Percentiles rank a stretch among this genome's conserved stretches.
phyloP scores from a whole-genome alignment of 2,888 invertebrate genomes.

The Apantesis nais region DNA sequence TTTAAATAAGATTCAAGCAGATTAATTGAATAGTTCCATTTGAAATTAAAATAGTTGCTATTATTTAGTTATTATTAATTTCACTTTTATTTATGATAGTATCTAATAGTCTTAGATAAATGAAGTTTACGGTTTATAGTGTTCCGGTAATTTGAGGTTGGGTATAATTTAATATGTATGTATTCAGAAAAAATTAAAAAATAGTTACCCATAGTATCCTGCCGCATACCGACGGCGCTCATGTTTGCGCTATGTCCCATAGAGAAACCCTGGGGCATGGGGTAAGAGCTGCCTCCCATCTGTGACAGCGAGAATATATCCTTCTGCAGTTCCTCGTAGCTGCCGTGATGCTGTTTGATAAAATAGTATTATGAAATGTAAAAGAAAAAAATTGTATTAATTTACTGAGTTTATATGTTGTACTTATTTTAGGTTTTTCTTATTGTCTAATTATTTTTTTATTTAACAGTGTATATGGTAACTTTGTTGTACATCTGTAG shows the following conservation, averaged over 20 bases:
- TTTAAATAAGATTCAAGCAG: too few species aligned
- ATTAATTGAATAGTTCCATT: too few species aligned
- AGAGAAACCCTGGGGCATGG: slow-evolving; percentile 97
- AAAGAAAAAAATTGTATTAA: background rate
- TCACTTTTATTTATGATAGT: too few species aligned
- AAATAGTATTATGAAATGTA: background rate
- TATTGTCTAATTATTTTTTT: background rate
- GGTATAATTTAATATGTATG: background rate
- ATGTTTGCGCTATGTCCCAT: slow-evolving; percentile 97
- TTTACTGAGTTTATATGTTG: background rate
- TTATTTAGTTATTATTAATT: too few species aligned
- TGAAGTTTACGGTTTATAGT: too few species aligned
- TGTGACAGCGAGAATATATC: slow-evolving; percentile 87
- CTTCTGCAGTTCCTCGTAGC: slow-evolving; percentile 81
- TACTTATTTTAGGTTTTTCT: background rate
- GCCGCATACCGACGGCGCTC: slow-evolving; percentile 95
- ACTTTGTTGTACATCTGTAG: too few species aligned
- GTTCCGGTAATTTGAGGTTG: background rate
- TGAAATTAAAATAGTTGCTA: too few species aligned
- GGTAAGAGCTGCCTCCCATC: slow-evolving; percentile 97
- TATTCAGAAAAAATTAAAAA: background rate
- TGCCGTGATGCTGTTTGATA: slow-evolving; percentile 75
- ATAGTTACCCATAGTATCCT: slow-evolving; percentile 79
- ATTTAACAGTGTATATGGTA: background rate
- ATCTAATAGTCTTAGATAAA: too few species aligned